Evolutionary conservation across 2,797 vertebrate genomes (phyloP).

Genomic region (Oceanodroma leucorhoa): DNA sequence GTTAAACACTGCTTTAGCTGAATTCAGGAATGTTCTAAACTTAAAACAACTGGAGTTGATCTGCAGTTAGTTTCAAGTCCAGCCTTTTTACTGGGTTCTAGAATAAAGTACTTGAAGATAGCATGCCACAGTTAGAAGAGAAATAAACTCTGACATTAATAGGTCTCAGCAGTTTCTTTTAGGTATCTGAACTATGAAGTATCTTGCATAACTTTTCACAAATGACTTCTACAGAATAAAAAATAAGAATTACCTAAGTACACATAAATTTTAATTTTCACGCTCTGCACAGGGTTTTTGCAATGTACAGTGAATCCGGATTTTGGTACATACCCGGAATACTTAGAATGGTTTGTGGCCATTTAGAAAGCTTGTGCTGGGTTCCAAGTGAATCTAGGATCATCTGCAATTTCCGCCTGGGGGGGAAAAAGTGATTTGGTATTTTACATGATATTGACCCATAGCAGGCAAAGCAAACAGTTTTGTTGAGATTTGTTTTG

Average conservation of each 20-base stretch:
- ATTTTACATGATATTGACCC: background rate
- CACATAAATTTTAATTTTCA: background rate
- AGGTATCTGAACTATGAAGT: background rate
- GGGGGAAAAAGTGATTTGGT: background rate
- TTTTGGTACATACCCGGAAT: background rate
- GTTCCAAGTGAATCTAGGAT: background rate
- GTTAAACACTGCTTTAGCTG: background rate
- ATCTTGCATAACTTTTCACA: background rate
- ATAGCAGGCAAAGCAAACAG: background rate
- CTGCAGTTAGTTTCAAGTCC: background rate
- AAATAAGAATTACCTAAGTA: background rate
- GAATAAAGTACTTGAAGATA: background rate
- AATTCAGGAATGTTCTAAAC: background rate
- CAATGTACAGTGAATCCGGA: background rate
- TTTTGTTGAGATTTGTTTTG: background rate
- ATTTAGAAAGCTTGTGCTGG: slow-evolving; percentile 5
- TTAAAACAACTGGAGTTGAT: background rate
- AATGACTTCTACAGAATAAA: background rate
- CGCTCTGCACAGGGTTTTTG: background rate
- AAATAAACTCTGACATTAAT: background rate
- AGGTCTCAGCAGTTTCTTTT: background rate
- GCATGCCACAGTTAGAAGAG: background rate
- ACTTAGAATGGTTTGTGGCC: background rate
- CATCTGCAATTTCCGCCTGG: background rate
- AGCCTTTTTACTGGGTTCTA: background rate